Percentiles rank a stretch among this genome's conserved stretches.
Evolutionary conservation across 2,888 invertebrate species (phyloP).

Genomic region (Thera obeliscata): DNA sequence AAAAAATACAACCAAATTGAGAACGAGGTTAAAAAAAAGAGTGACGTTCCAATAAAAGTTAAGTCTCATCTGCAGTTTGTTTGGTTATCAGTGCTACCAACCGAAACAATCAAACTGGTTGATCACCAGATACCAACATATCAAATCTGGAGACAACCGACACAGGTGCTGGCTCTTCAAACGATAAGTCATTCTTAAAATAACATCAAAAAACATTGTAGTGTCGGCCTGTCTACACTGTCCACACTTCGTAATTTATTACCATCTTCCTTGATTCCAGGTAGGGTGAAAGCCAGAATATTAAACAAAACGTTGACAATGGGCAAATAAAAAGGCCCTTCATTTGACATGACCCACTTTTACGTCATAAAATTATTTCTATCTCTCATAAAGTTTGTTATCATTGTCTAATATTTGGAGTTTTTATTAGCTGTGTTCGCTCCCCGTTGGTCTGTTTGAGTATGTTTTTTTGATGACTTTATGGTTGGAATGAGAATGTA

Average conservation of each 20-base stretch:
- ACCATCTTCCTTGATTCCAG: constrained; percentile 61
- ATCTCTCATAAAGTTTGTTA: constrained; percentile 66
- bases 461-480: constrained; percentile 22
- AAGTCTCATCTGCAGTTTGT: background rate
- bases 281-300: constrained; percentile 63
- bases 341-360: constrained; percentile 72
- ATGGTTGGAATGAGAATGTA: constrained; percentile 3
- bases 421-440: constrained; percentile 59
- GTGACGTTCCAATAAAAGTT: too few species aligned
- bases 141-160: constrained; percentile 15
- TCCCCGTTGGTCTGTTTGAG: constrained; percentile 26
- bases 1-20: too few species aligned
- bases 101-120: background rate
- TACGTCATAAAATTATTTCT: constrained; percentile 68
- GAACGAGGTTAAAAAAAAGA: too few species aligned
- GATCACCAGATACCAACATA: background rate
- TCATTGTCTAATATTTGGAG: constrained; percentile 72
- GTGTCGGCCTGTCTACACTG: constrained; percentile 62
- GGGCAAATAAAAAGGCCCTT: constrained; percentile 68
- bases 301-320: constrained; percentile 68
- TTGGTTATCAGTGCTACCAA: background rate
- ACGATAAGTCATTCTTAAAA: constrained; percentile 46
- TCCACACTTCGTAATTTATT: constrained; percentile 72
- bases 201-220: constrained; percentile 48
- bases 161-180: constrained; percentile 49